Evolutionary conservation across 2,888 invertebrate species (phyloP).

Genomic region (Ischnura elegans): DNA sequence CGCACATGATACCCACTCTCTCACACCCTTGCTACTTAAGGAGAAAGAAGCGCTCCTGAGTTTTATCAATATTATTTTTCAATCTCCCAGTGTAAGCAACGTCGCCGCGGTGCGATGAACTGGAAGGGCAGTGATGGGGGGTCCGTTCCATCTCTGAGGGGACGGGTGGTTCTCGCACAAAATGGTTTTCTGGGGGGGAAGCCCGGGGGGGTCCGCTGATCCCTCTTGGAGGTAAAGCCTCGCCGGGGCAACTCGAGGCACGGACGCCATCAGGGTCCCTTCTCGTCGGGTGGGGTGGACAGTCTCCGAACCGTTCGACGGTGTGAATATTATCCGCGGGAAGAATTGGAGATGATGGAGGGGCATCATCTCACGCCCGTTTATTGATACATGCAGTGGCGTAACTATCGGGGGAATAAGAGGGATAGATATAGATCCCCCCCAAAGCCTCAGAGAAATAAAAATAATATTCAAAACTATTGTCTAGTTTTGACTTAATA

Average conservation of each 20-base stretch:
- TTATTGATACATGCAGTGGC: too few species aligned
- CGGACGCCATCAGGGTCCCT: conserved; percentile 27
- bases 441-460: too few species aligned
- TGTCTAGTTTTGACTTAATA: too few species aligned
- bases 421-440: too few species aligned
- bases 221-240: conserved; percentile 39
- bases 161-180: background rate
- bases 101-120: background rate
- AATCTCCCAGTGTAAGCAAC: conserved; percentile 60
- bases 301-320: too few species aligned
- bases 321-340: too few species aligned
- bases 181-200: background rate
- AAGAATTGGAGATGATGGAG: too few species aligned
- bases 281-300: too few species aligned
- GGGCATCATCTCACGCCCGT: too few species aligned
- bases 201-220: background rate
- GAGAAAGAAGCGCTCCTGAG: background rate
- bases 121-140: background rate
- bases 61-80: conserved; percentile 67
- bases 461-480: too few species aligned
- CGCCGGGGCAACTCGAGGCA: background rate
- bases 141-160: background rate
- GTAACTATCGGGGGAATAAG: too few species aligned
- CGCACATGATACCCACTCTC: background rate
- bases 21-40: background rate